phyloP scores from a whole-genome alignment of 1,140 invertebrate genomes.

The Eurosta solidaginis region DNA sequence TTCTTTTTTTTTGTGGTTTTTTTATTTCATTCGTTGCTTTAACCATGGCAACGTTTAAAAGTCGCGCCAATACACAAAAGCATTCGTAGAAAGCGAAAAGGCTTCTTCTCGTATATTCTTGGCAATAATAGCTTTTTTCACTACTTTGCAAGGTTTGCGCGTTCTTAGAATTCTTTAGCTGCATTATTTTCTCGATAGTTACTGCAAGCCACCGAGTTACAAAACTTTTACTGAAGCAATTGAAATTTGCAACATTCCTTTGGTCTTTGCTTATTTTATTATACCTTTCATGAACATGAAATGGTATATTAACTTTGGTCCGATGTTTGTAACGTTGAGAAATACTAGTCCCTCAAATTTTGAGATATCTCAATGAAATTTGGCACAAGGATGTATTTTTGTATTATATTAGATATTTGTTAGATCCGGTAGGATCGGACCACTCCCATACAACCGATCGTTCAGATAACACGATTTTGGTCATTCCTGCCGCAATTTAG shows the following conservation, averaged over 20 bases:
- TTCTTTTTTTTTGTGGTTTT: not conserved
- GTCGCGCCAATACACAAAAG: not conserved
- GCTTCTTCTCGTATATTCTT: not conserved
- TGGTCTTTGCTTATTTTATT: too few species aligned
- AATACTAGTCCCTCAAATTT: too few species aligned
- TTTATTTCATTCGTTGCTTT: not conserved
- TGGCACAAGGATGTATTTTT: too few species aligned
- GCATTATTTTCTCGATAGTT: not conserved
- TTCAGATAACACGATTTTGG: too few species aligned
- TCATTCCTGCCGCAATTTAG: too few species aligned
- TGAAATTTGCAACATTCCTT: slow-evolving; percentile 2
- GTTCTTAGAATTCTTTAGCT: not conserved
- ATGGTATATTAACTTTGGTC: too few species aligned
- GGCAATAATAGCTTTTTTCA: not conserved
- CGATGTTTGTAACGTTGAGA: too few species aligned
- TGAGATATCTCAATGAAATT: too few species aligned
- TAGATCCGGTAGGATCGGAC: too few species aligned
- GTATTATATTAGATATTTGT: too few species aligned
- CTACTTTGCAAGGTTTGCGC: not conserved
- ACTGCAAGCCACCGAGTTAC: not conserved
- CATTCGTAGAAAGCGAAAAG: not conserved
- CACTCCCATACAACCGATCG: too few species aligned
- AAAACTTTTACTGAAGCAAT: slow-evolving; percentile 6
- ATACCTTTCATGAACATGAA: too few species aligned
- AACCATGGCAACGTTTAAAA: not conserved